A percentile compares a stretch with the other conserved stretches of the same genome.
Evolutionary conservation across 2,888 invertebrate genomes (phyloP).

Genomic region (Sarcophaga subvicina): DNA sequence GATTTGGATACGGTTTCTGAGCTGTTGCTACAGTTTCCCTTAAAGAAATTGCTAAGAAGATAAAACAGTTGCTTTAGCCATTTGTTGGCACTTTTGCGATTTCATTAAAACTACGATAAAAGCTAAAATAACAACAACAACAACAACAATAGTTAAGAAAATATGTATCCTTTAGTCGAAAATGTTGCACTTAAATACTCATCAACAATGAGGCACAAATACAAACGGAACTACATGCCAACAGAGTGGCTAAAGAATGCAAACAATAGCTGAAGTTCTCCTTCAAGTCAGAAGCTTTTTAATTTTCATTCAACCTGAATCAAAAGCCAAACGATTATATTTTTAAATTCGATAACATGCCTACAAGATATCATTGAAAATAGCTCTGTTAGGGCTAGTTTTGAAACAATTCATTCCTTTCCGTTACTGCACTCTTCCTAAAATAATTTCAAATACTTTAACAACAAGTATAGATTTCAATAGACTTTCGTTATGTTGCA

Average conservation of each 20-base stretch:
- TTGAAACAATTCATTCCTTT: no score
- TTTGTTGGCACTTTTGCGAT: slow-evolving; percentile 47
- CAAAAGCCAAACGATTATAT: no score
- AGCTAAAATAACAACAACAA: slow-evolving; percentile 2
- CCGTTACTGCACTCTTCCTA: no score
- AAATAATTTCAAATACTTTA: slow-evolving; percentile 16
- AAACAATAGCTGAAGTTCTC: background rate
- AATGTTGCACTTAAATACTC: slow-evolving; percentile 44
- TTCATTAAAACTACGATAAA: slow-evolving; percentile 44
- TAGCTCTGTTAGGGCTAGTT: no score
- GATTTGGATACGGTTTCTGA: background rate
- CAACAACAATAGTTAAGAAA: slow-evolving; percentile 16
- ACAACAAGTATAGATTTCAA: slow-evolving; percentile 43
- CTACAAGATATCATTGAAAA: no score
- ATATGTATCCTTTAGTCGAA: slow-evolving; percentile 23
- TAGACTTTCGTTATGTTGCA: slow-evolving; percentile 48
- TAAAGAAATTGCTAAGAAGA: slow-evolving; percentile 19
- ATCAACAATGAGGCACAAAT: slow-evolving; percentile 32
- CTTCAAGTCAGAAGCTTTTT: no score
- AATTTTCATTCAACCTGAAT: no score
- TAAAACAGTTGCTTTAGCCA: slow-evolving; percentile 39
- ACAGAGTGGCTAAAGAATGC: background rate
- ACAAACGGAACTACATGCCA: background rate
- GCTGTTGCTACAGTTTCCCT: background rate
- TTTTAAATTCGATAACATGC: no score